Conservation (phyloP, 2,888 invertebrate genomes). For the Choristoneura rosaceana region DNA sequence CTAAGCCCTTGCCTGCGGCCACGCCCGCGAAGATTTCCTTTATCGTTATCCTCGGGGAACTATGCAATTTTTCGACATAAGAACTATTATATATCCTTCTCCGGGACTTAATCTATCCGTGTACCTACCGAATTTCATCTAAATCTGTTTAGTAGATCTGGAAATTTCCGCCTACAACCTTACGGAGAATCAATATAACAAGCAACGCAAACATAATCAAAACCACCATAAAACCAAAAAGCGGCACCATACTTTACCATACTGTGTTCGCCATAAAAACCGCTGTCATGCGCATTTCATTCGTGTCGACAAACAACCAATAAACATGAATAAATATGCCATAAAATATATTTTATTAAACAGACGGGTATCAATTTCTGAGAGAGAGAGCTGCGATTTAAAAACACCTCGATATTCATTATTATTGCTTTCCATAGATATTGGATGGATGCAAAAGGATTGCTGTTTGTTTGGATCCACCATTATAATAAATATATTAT, state of each 20-base stretch:
- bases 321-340: slow-evolving; percentile 11
- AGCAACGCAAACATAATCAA: not conserved
- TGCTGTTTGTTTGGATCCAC: not conserved
- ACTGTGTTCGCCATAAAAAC: not conserved
- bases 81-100: no score
- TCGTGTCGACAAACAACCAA: slow-evolving; percentile 8
- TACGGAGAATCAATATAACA: no score
- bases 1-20: no score
- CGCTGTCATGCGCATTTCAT: not conserved
- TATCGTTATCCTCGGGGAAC: no score
- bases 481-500: not conserved
- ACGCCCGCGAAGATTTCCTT: no score
- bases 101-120: no score
- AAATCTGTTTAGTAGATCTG: no score
- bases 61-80: no score
- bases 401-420: slow-evolving; percentile 28
- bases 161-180: no score
- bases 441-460: not conserved
- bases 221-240: not conserved
- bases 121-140: no score
- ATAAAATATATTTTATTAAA: slow-evolving; percentile 25
- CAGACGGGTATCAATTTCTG: slow-evolving; percentile 28
- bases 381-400: slow-evolving; percentile 7
- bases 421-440: slow-evolving; percentile 14
- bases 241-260: not conserved